Evolutionary conservation across 2,113 vertebrate genomes (phyloP), one percentile per base, ranked within the genome.

Genomic region (Speoplatyrhinus poulsoni): DNA sequence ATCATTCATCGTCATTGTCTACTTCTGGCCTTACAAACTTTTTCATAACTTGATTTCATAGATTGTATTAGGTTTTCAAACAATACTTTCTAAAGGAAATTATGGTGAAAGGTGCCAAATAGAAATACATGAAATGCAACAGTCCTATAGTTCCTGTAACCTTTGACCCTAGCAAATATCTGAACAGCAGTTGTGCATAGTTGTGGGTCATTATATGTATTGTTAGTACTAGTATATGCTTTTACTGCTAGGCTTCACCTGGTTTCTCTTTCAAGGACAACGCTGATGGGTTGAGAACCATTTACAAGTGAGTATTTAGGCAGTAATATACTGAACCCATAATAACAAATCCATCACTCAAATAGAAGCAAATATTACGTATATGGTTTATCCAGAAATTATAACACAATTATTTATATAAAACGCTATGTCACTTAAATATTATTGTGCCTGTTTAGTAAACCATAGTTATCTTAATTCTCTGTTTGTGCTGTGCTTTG

Each of bases 191-290:
- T 75, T 79, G 66, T 69, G 65, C 46, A 52, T 78, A 79, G 83
- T 73, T 48, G 75, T 46, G 15, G 79, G 70, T 83, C 70, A 83
- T 87, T 78, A 69, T 62, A 36, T 73, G 71, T 46, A 63, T 62
- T 15, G 32, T 57, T 77, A 67, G 62, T 48, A 54, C 60, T 60
- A 17, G 73, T 55, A 52, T 59, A 16, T 72, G 12, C 67, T 70
- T 73, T 76, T 47, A 65, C 60, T 19, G 58, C 63, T 55, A 41
- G 13, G 57, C 63, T 62, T 85, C 80, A 86, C 78, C 80, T 85
- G 84, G 76, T 80, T 86, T 83, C 68, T 83, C 76, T 76, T 72
- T 78, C 66, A 67, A 73, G 2, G 54, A 61, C 67, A 6, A 3
- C 36, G 26, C 47, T 19, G 60, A 16, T 53, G 12, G 58, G 58